A percentile compares a stretch with the other conserved stretches of the same genome.
Conservation (phyloP, 2,113 vertebrate species). For the Lampris incognitus region DNA sequence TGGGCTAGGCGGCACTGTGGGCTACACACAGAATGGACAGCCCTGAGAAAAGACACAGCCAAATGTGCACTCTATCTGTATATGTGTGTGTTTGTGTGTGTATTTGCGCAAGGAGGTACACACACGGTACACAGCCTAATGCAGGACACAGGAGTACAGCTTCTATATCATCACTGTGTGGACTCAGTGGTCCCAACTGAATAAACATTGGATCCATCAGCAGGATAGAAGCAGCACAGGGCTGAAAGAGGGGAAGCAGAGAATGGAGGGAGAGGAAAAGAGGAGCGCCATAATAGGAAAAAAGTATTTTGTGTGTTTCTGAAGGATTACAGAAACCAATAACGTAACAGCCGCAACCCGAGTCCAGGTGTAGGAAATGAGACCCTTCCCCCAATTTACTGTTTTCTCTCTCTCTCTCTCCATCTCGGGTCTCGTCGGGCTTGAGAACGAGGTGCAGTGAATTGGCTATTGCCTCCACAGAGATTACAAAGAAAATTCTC, state of each 20-base stretch:
- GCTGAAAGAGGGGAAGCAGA: slow-evolving; percentile 5
- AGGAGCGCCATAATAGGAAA: slow-evolving; percentile 8
- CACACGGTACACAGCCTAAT: slow-evolving; percentile 15
- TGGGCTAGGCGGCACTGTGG: slow-evolving; percentile 39
- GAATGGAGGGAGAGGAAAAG: slow-evolving; percentile 1
- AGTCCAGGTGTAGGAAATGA: slow-evolving; percentile 51
- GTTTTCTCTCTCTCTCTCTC: slow-evolving; percentile 54
- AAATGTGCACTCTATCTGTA: slow-evolving; percentile 9
- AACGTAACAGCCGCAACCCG: slow-evolving; percentile 43
- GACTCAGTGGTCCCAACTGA: slow-evolving; percentile 56
- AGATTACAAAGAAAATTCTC: slow-evolving; percentile 42
- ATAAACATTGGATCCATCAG: slow-evolving; percentile 46
- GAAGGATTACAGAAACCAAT: slow-evolving; percentile 48
- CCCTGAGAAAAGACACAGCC: slow-evolving; percentile 39
- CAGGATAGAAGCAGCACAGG: slow-evolving; percentile 33
- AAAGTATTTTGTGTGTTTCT: slow-evolving; percentile 30
- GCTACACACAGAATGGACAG: slow-evolving; percentile 20
- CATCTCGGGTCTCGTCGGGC: slow-evolving; percentile 47
- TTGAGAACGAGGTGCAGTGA: slow-evolving; percentile 32
- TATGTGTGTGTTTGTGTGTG: background rate
- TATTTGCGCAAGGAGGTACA: background rate
- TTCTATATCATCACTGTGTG: slow-evolving; percentile 52
- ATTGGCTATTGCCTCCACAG: slow-evolving; percentile 53
- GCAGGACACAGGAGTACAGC: slow-evolving; percentile 60
- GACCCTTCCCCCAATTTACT: slow-evolving; percentile 41